phyloP scores from a whole-genome alignment of 2,113 vertebrate species.

The Aldabrachelys gigantea region DNA sequence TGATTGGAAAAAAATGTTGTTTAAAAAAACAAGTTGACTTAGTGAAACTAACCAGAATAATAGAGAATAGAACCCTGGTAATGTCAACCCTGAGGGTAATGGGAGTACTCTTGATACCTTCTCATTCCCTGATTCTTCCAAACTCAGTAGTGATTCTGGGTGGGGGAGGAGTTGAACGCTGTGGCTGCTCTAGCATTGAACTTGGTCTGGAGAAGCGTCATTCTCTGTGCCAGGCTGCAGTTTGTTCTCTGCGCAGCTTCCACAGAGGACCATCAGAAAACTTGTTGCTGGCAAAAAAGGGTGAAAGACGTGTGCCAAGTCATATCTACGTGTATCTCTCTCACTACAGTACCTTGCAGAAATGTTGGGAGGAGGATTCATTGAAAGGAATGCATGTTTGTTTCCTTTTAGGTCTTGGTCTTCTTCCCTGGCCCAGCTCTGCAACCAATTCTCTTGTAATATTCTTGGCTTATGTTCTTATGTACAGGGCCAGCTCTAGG shows the following conservation, averaged over 20 bases:
- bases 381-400: not conserved
- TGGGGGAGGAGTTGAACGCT: not conserved
- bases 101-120: not conserved
- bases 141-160: not conserved
- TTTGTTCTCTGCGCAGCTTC: not conserved
- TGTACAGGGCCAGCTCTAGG: not conserved
- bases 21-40: not conserved
- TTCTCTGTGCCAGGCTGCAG: not conserved
- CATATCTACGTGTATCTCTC: not conserved
- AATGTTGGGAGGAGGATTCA: fast-evolving
- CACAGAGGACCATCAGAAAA: not conserved
- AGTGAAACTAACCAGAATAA: not conserved
- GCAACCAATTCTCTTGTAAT: not conserved
- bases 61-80: not conserved
- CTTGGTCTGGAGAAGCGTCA: not conserved
- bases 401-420: not conserved
- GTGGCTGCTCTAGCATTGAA: not conserved
- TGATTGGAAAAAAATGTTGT: not conserved
- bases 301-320: not conserved
- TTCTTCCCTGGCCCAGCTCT: not conserved
- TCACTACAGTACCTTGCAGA: not conserved
- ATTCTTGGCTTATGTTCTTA: not conserved
- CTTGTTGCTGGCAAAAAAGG: not conserved
- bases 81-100: not conserved
- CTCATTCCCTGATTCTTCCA: not conserved